phyloP scores from a whole-genome alignment of 2,113 vertebrate species.

The Rhipidura dahli region DNA sequence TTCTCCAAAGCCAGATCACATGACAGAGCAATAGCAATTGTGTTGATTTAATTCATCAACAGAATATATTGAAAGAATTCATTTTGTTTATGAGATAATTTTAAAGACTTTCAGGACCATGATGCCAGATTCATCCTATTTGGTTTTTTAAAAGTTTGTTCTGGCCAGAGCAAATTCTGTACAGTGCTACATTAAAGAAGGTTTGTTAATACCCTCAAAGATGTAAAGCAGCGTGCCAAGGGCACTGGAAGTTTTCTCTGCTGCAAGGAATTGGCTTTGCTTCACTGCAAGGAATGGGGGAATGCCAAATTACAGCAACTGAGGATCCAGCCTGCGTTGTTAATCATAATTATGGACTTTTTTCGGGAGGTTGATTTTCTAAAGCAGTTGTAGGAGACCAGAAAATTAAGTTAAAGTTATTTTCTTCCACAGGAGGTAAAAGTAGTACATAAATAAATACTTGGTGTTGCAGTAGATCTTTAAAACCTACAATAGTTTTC shows the following conservation, averaged over 20 bases:
- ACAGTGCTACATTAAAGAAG: not conserved
- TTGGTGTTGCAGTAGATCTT: slow-evolving; percentile 47
- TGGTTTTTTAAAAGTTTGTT: not conserved
- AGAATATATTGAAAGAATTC: not conserved
- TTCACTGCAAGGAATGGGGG: not conserved
- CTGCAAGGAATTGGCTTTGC: not conserved
- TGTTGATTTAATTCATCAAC: not conserved
- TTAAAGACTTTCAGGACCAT: not conserved
- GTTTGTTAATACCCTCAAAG: not conserved
- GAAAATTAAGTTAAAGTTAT: slow-evolving; percentile 70
- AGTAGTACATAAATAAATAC: slow-evolving; percentile 62
- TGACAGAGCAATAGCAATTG: not conserved
- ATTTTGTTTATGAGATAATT: not conserved
- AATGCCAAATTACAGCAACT: not conserved
- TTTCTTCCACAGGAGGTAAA: slow-evolving; percentile 63
- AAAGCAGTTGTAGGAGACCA: slow-evolving; percentile 56
- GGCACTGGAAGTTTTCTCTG: not conserved
- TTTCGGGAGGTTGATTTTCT: slow-evolving; percentile 42
- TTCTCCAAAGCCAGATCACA: not conserved
- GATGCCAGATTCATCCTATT: not conserved
- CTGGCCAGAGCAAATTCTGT: not conserved
- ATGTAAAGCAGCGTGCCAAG: not conserved
- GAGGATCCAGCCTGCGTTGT: not conserved
- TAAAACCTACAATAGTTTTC: slow-evolving; percentile 54
- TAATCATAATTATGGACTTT: slow-evolving; percentile 41